phyloP scores from a whole-genome alignment of 2,797 vertebrate genomes.

The Gallinago nigripennis region DNA sequence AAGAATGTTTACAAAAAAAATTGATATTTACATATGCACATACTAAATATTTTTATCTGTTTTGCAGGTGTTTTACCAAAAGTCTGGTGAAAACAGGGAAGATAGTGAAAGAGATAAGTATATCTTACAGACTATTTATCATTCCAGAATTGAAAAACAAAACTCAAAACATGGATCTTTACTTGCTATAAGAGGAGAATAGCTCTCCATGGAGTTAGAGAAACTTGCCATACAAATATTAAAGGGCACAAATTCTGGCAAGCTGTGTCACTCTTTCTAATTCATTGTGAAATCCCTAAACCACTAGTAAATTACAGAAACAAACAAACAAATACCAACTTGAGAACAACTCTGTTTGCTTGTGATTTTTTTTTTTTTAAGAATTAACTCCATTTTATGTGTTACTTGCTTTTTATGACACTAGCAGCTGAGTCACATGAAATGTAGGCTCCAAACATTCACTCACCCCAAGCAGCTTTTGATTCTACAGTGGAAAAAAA shows the following conservation, averaged over 20 bases:
- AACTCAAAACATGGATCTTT: not conserved
- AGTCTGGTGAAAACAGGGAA: not conserved
- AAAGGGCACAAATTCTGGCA: not conserved
- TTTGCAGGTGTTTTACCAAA: not conserved
- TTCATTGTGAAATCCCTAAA: rapidly evolving
- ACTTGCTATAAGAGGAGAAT: not conserved
- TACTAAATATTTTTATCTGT: not conserved
- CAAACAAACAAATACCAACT: not conserved
- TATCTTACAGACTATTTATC: not conserved
- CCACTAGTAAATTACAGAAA: not conserved
- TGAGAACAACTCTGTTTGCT: not conserved
- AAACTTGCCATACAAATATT: not conserved
- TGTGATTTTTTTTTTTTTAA: not conserved
- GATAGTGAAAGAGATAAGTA: not conserved
- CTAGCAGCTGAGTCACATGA: not conserved
- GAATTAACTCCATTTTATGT: not conserved
- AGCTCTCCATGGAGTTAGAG: not conserved
- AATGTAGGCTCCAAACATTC: not conserved
- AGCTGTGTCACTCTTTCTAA: not conserved
- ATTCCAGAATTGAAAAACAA: not conserved
- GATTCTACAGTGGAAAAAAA: not conserved
- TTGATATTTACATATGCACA: not conserved
- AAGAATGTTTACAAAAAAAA: not conserved
- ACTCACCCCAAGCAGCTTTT: not conserved
- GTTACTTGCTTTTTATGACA: not conserved